These are phyloP conservation scores for Epirrhoe tristata DNA, from an alignment of 2,888 invertebrate species.

Conservation along the genomic window DNA sequence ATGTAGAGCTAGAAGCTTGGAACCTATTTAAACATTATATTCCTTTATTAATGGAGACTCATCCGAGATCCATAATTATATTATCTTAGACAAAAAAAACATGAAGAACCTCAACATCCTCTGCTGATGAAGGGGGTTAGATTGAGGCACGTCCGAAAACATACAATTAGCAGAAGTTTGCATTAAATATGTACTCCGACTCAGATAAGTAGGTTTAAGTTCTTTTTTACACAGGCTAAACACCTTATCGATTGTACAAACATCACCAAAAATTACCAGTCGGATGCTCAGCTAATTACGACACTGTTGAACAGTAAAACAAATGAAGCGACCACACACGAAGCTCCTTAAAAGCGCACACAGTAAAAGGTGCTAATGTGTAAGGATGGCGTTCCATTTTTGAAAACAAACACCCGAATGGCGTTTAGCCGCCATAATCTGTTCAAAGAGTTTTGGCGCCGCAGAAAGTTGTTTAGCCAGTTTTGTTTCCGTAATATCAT, in stretches of 20 bases:
- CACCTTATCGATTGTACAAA: constrained; percentile 20
- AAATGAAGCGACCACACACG: constrained; percentile 75
- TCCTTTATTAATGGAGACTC: no score
- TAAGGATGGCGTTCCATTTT: constrained; percentile 79
- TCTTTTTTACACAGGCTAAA: background rate
- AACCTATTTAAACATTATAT: no score
- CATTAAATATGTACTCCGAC: no score
- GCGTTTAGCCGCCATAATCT: constrained; percentile 78
- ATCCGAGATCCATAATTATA: constrained; percentile 10
- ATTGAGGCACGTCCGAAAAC: no score
- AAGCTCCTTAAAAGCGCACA: constrained; percentile 68
- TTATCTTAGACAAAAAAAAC: no score
- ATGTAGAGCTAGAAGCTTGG: background rate
- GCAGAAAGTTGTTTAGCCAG: background rate
- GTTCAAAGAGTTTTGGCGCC: constrained; percentile 71
- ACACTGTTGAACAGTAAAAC: constrained; percentile 51
- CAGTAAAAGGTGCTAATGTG: constrained; percentile 83
- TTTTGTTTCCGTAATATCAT: background rate
- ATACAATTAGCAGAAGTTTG: no score
- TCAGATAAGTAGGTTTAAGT: no score
- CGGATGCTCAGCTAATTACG: constrained; percentile 47
- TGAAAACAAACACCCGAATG: constrained; percentile 71
- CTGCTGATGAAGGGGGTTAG: no score
- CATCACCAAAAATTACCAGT: constrained; percentile 40
- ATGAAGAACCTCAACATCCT: no score